A percentile compares a stretch with the other conserved stretches of the same genome.
These are phyloP conservation scores for Perizoma flavofasciatum DNA, from an alignment of 2,888 invertebrate genomes.

Conservation along the genomic window DNA sequence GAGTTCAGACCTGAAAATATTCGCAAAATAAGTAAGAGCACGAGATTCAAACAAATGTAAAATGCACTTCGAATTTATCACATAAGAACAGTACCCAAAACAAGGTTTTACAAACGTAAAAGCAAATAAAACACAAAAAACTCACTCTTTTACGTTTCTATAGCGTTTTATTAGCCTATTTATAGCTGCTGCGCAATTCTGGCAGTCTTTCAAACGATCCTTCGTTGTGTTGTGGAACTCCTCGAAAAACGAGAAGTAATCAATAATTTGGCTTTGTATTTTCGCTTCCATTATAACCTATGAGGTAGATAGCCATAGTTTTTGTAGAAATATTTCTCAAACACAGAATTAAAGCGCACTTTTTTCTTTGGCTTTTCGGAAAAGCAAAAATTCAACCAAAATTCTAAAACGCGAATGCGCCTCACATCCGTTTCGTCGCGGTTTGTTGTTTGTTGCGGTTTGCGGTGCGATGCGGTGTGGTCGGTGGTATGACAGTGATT, in stretches of 20 bases:
- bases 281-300: conserved; percentile 69
- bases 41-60: neutral
- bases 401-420: neutral
- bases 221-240: conserved; percentile 74
- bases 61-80: too few species aligned
- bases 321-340: neutral
- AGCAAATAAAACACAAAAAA: conserved; percentile 42
- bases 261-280: conserved; percentile 79
- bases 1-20: conserved; percentile 69
- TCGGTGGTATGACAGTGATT: too few species aligned
- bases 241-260: conserved; percentile 79
- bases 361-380: neutral
- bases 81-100: neutral
- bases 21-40: conserved; percentile 18
- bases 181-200: conserved; percentile 76
- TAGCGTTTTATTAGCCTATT: conserved; percentile 80
- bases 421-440: too few species aligned
- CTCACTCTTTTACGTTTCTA: conserved; percentile 78
- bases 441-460: too few species aligned
- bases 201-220: conserved; percentile 77
- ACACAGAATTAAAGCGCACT: neutral
- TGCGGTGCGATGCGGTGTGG: too few species aligned
- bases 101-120: conserved; percentile 20
- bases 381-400: neutral
- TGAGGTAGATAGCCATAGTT: conserved; percentile 34